Percentiles rank a stretch among this genome's conserved stretches.
phyloP scores from a whole-genome alignment of 2,113 vertebrate species.

The Rhinichthys klamathensis region DNA sequence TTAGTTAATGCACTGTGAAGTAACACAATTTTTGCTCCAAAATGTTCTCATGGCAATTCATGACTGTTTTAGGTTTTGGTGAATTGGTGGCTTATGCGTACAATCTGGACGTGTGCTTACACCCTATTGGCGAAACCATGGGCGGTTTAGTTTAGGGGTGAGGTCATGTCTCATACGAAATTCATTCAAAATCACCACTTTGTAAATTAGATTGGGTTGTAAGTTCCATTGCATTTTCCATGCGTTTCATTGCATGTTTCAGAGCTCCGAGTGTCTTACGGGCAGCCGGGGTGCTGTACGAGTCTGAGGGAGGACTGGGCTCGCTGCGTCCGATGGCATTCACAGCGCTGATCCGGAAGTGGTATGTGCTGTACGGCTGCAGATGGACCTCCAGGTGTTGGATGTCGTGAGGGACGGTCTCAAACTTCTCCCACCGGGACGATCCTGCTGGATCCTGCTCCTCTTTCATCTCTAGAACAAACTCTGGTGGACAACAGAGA shows the following conservation, averaged over 20 bases:
- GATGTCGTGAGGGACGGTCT: conserved; percentile 68
- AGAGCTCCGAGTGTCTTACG: conserved; percentile 60
- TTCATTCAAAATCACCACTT: too few species aligned
- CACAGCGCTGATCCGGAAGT: conserved; percentile 79
- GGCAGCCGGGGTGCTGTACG: conserved; percentile 70
- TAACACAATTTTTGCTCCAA: too few species aligned
- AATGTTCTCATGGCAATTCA: too few species aligned
- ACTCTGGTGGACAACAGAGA: conserved; percentile 25
- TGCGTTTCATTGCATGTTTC: not conserved
- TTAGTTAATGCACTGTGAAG: too few species aligned
- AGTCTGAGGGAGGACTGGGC: conserved; percentile 66
- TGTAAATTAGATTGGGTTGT: too few species aligned
- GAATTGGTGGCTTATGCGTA: too few species aligned
- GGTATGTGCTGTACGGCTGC: conserved; percentile 77
- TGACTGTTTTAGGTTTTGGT: too few species aligned
- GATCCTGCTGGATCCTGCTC: conserved; percentile 66
- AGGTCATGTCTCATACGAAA: too few species aligned
- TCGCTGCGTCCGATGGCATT: conserved; percentile 77
- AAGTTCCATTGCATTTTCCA: too few species aligned
- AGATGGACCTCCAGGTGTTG: conserved; percentile 74
- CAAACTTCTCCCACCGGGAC: conserved; percentile 66
- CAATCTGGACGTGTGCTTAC: too few species aligned
- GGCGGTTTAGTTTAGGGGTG: too few species aligned
- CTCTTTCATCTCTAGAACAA: conserved; percentile 73
- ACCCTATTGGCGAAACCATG: too few species aligned